phyloP scores from a whole-genome alignment of 2,797 vertebrate species.

The Peromyscus eremicus region DNA sequence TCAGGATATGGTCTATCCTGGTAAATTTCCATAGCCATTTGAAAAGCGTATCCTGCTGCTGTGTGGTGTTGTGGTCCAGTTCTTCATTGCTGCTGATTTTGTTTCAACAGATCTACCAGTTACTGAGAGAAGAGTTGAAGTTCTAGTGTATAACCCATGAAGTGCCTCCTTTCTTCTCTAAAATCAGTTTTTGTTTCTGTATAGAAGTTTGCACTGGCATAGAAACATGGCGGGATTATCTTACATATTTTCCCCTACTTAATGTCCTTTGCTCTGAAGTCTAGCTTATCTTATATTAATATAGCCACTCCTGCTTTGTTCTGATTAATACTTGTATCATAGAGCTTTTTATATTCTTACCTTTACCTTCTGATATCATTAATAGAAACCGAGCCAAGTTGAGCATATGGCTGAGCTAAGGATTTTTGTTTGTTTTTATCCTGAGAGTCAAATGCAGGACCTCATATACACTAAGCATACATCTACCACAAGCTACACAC shows the following conservation, averaged over 20 bases:
- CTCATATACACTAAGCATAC: not conserved
- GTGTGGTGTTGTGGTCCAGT: not conserved
- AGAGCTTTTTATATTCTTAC: not conserved
- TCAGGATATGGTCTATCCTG: not conserved
- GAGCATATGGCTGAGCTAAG: not conserved
- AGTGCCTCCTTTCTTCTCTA: not conserved
- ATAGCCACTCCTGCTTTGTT: not conserved
- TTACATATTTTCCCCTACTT: not conserved
- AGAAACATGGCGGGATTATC: not conserved
- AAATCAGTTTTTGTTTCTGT: not conserved
- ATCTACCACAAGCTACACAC: not conserved
- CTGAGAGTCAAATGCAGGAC: not conserved
- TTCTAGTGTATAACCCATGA: not conserved
- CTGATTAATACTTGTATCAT: not conserved
- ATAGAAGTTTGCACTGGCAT: not conserved
- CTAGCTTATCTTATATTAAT: not conserved
- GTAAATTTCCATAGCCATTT: not conserved
- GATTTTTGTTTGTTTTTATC: not conserved
- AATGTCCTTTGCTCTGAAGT: not conserved
- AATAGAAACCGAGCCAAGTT: not conserved
- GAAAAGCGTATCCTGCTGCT: not conserved
- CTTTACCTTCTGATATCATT: not conserved
- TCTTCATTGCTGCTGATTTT: not conserved
- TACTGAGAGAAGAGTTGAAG: not conserved
- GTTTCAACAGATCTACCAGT: not conserved